Evolutionary conservation across 2,888 invertebrate genomes (phyloP), one percentile per base, ranked within the genome.

Genomic region (Cordilura impudica): DNA sequence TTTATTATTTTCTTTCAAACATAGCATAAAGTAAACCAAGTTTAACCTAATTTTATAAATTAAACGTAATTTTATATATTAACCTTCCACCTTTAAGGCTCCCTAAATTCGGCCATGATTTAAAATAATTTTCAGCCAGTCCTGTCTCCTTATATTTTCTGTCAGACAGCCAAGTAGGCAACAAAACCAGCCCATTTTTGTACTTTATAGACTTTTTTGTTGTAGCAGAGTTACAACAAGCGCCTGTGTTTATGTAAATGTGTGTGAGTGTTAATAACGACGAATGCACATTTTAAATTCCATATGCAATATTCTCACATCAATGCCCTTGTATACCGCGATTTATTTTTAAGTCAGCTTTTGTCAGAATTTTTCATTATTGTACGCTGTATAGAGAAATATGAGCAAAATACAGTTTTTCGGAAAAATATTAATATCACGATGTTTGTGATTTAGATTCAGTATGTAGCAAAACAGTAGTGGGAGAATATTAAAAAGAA

Each of bases 281-380:
- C 71, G 79, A 75, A 58, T 75, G 69, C 53, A 75, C 61, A 71
- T 67, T 75, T 71, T 71, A 66, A 66, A 67, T 79, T 79, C 66
- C 74, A 70, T 75, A 78, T 67, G 67, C 67, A 75, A 75, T 79
- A 72, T 79, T 72, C 71, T 49, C 78, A 66, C 75, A 79, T 75
- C 79, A 79, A 75, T 79, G 66, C 54, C 74, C 79, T 66, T 73
- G 78, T 69, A 70, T 73, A 70, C 49, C 70, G 66, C 66, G 74
- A 79, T 75, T 71, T 75, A 74, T 71, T 75, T 71, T 61, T 58
- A 71, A 70, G 70, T 70, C 70, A 60, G 78, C 66, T 79, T 74
- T 74, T 63, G 71, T 61, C 71, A 71, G 79, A 61, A 75, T 74
- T 58, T 78, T 71, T 71, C 63, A 69, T 69, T 78, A 65, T 74